phyloP scores from a whole-genome alignment of 1,140 invertebrate genomes.

The Dinothrombium tinctorium region DNA sequence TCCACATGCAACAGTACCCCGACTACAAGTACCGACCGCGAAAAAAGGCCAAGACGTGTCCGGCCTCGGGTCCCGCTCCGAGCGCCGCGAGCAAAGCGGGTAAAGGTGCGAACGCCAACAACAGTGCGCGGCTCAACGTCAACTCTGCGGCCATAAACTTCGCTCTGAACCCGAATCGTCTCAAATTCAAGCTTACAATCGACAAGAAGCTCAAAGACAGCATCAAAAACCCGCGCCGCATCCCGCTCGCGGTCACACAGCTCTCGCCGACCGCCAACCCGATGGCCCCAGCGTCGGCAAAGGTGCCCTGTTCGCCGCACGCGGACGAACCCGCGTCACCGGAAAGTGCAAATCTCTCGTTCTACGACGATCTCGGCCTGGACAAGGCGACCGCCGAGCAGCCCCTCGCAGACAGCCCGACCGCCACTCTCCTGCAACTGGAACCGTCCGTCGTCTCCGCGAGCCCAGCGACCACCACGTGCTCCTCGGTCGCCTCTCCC shows the following conservation, averaged over 20 bases:
- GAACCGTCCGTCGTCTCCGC: neutral
- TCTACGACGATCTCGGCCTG: constrained; percentile 35
- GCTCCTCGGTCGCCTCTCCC: neutral
- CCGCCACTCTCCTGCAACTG: too few relatives aligned
- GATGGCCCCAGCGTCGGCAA: too few relatives aligned
- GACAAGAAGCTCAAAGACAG: constrained; percentile 30
- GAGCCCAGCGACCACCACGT: neutral
- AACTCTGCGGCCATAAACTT: neutral
- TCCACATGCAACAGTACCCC: constrained; percentile 86
- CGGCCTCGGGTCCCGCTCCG: constrained; percentile 8
- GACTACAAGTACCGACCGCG: constrained; percentile 91
- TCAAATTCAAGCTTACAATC: constrained; percentile 33
- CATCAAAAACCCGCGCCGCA: constrained; percentile 19
- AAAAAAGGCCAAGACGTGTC: constrained; percentile 42
- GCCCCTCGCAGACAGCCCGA: too few relatives aligned
- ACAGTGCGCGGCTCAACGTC: neutral
- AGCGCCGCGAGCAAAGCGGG: constrained; percentile 16
- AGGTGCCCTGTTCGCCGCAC: constrained; percentile 48
- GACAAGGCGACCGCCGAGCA: neutral
- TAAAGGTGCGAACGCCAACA: neutral
- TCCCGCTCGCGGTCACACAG: constrained; percentile 19
- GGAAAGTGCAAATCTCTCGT: constrained; percentile 38
- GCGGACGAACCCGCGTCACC: constrained; percentile 39
- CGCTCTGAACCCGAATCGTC: constrained; percentile 15
- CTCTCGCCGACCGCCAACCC: too few relatives aligned